Percentiles rank a stretch among this genome's conserved stretches.
These are phyloP conservation scores for Microcebus ravelobensis DNA, from an alignment of 2,113 vertebrate genomes.

Conservation along the genomic window DNA sequence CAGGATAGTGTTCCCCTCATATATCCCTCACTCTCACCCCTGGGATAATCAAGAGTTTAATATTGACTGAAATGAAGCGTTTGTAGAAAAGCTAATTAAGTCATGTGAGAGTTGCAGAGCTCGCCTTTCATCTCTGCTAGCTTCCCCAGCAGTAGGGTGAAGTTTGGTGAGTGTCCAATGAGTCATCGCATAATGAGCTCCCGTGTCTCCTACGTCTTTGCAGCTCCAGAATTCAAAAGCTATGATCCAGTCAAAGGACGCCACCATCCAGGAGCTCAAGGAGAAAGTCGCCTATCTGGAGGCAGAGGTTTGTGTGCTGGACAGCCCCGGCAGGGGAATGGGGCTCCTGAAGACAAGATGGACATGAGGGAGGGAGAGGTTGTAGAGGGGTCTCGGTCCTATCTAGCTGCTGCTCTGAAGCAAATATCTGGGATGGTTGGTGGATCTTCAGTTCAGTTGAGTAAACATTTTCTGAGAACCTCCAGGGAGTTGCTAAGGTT, in stretches of 20 bases:
- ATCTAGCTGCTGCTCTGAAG: neutral
- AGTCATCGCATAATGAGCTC: neutral
- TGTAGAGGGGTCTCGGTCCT: neutral
- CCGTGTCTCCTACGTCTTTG: neutral
- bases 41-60: neutral
- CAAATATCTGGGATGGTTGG: neutral
- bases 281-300: conserved; percentile 94
- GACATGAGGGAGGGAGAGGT: neutral
- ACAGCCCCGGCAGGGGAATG: neutral
- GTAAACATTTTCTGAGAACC: neutral
- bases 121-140: neutral
- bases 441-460: neutral
- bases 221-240: conserved; percentile 97
- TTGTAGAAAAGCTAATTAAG: neutral
- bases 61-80: neutral
- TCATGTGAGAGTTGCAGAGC: neutral
- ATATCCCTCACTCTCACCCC: neutral
- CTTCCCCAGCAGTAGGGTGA: neutral
- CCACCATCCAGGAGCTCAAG: conserved; percentile 92
- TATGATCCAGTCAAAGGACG: conserved; percentile 93
- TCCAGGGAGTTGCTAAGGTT: neutral
- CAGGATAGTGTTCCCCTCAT: neutral
- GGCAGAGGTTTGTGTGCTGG: conserved; percentile 88
- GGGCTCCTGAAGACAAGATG: neutral
- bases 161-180: too few relatives aligned